A percentile compares a stretch with the other conserved stretches of the same genome.
These are phyloP conservation scores for Takifugu bimaculatus DNA, from an alignment of 2,113 vertebrate species.

Conservation along the genomic window DNA sequence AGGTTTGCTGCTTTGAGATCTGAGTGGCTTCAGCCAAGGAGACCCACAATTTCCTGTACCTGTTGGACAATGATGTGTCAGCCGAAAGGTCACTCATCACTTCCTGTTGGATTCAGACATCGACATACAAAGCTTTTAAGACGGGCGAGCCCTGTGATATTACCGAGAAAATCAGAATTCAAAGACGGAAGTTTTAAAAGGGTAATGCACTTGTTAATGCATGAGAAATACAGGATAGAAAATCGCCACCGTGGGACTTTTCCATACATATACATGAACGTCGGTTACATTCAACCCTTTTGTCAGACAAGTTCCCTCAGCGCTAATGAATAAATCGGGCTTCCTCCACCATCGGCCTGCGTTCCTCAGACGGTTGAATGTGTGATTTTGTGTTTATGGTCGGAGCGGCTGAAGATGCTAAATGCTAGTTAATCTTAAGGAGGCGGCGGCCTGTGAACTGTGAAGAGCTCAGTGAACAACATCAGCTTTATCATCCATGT, in stretches of 20 bases:
- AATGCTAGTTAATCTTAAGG: no score
- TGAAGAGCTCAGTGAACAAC: slow-evolving; percentile 7
- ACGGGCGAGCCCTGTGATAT: background rate
- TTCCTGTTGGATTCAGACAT: background rate
- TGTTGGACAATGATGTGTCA: background rate
- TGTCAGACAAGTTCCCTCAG: background rate
- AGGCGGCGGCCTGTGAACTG: no score
- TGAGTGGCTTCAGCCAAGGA: slow-evolving; percentile 5
- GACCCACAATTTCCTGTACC: background rate
- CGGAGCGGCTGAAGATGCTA: no score
- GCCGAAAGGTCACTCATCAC: background rate
- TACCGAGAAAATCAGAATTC: no score
- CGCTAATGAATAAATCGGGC: no score
- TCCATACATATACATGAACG: background rate
- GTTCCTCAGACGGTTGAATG: no score
- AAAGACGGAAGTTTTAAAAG: background rate
- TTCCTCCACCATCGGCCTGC: no score
- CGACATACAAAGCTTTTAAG: background rate
- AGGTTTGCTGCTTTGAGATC: background rate
- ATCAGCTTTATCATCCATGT: slow-evolving; percentile 10
- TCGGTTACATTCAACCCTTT: background rate
- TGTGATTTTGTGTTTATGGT: no score
- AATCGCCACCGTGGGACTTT: background rate
- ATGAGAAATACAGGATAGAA: background rate
- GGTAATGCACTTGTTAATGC: background rate